A percentile compares a stretch with the other conserved stretches of the same genome.
phyloP scores from a whole-genome alignment of 2,888 invertebrate species.

The Acronicta leporina region DNA sequence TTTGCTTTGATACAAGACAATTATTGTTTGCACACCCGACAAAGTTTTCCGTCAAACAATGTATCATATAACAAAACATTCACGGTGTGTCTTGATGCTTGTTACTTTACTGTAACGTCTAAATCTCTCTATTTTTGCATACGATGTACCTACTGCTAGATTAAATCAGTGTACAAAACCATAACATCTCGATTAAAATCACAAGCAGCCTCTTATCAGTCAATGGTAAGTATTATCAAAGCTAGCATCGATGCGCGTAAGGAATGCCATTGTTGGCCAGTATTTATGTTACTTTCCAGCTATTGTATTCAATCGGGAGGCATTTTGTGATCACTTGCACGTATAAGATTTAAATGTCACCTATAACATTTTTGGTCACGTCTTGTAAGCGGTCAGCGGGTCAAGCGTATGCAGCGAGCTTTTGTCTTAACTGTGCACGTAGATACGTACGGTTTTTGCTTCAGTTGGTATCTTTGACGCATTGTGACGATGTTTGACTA shows the following conservation, averaged over 20 bases:
- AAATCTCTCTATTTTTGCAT: constrained; percentile 19
- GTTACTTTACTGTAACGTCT: constrained; percentile 40
- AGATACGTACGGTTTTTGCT: constrained; percentile 85
- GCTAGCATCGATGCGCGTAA: constrained; percentile 57
- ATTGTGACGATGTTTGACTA: constrained; percentile 70
- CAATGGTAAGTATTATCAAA: constrained; percentile 52
- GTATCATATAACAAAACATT: constrained; percentile 77
- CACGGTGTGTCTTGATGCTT: constrained; percentile 44
- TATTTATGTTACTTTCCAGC: constrained; percentile 73
- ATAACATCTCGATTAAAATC: constrained; percentile 31
- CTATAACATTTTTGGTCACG: constrained; percentile 66
- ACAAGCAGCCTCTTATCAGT: constrained; percentile 20
- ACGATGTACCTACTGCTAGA: constrained; percentile 8
- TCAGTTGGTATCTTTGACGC: constrained; percentile 87
- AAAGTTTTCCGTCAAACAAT: constrained; percentile 76
- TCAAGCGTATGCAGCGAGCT: constrained; percentile 59
- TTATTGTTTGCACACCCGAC: constrained; percentile 69
- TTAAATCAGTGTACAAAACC: constrained; percentile 17
- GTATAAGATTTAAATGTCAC: constrained; percentile 64
- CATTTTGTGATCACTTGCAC: constrained; percentile 65
- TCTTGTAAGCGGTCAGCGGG: constrained; percentile 62
- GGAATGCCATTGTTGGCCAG: constrained; percentile 78
- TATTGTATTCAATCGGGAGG: constrained; percentile 71
- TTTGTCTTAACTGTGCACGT: constrained; percentile 49
- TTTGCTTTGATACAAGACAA: constrained; percentile 66